Evolutionary conservation across 2,888 invertebrate species (phyloP).

Genomic region (Acanthosepion pharaonis): DNA sequence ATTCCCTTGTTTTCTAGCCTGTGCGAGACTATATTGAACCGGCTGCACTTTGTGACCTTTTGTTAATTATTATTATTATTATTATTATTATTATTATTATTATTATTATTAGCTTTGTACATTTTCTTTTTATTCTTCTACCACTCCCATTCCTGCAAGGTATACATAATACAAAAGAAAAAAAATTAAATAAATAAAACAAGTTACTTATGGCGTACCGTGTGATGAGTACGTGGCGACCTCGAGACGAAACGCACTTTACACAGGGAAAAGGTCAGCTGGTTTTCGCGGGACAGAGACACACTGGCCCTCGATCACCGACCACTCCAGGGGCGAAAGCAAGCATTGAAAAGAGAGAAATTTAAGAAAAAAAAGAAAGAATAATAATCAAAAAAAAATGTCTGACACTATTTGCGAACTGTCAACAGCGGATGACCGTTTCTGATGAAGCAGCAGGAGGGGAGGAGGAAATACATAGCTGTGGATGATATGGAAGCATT

Average conservation of each 20-base stretch:
- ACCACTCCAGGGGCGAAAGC: background rate
- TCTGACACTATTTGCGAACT: background rate
- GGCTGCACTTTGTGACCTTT: background rate
- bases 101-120: no score
- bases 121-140: background rate
- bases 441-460: background rate
- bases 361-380: background rate
- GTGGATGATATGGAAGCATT: background rate
- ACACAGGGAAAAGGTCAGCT: background rate
- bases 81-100: no score
- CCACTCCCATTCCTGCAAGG: background rate
- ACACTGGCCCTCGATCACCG: background rate
- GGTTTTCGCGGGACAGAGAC: background rate
- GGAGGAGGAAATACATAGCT: background rate
- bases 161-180: background rate
- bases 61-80: background rate
- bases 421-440: background rate
- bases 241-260: background rate
- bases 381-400: no score
- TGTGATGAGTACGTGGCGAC: background rate
- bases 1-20: background rate
- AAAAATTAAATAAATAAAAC: background rate
- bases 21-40: background rate
- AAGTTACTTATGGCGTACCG: background rate
- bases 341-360: background rate